These are phyloP conservation scores for Electrophaes corylata DNA, from an alignment of 2,888 invertebrate genomes.

Conservation along the genomic window DNA sequence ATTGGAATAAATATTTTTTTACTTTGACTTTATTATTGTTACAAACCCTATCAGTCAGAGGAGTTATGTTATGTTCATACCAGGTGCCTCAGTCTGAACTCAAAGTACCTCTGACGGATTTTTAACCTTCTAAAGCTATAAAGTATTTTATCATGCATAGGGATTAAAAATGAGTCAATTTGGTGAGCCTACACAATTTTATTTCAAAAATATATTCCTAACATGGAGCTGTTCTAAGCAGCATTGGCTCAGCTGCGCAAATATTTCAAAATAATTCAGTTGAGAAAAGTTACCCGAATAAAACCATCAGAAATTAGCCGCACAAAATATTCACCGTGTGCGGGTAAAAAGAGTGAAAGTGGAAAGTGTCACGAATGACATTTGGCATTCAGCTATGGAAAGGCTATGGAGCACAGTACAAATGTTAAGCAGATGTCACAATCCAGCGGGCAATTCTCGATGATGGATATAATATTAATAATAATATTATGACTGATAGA, in stretches of 20 bases:
- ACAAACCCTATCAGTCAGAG: no score
- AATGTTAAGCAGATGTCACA: neutral
- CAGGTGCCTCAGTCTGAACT: no score
- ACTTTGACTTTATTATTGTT: no score
- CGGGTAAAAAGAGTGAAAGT: conserved; percentile 71
- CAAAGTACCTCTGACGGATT: no score
- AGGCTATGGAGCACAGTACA: neutral
- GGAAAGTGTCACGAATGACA: conserved; percentile 77
- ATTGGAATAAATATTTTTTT: no score
- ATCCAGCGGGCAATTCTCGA: neutral
- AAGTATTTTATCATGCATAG: no score
- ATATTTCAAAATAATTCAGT: neutral
- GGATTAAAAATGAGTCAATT: no score
- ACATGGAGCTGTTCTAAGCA: neutral
- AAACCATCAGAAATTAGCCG: conserved; percentile 62
- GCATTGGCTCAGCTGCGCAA: neutral
- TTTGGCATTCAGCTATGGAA: conserved; percentile 75
- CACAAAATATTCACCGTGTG: conserved; percentile 62
- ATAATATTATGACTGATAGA: no score
- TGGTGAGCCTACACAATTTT: neutral
- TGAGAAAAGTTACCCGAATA: conserved; percentile 11
- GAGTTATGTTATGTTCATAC: no score
- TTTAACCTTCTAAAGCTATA: no score
- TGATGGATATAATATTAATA: no score
- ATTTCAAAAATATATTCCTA: neutral